Percentiles rank a stretch among this genome's conserved stretches.
Evolutionary conservation across 1,140 invertebrate genomes (phyloP).

Genomic region (Orchestia grillus): DNA sequence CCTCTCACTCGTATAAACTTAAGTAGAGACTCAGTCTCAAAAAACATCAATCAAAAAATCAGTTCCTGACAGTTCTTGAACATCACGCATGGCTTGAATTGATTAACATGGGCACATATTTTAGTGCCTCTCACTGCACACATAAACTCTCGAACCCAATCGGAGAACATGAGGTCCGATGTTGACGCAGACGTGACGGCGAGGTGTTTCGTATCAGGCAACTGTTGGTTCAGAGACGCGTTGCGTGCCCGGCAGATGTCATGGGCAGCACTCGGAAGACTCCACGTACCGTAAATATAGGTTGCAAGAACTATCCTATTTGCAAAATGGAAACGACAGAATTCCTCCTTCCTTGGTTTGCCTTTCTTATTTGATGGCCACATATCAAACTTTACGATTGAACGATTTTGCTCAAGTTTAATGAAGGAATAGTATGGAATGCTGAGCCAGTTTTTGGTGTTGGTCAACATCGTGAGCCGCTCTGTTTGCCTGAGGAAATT

Average conservation of each 20-base stretch:
- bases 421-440: background rate
- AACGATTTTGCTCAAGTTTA: background rate
- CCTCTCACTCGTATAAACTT: no score
- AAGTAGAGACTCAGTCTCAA: no score
- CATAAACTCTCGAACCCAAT: background rate
- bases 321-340: constrained; percentile 37
- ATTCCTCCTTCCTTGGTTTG: background rate
- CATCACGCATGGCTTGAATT: background rate
- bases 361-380: constrained; percentile 29
- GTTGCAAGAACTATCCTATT: constrained; percentile 32
- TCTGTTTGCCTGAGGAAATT: background rate
- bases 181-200: background rate
- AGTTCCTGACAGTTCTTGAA: no score
- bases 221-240: background rate
- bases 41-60: no score
- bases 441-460: background rate
- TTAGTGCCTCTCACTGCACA: background rate
- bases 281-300: constrained; percentile 25
- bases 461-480: background rate
- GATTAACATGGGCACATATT: background rate
- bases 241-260: constrained; percentile 14
- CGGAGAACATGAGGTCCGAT: background rate
- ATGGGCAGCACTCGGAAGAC: background rate
- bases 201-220: constrained; percentile 3
- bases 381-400: constrained; percentile 38